These are phyloP conservation scores for Lophius americanus DNA, from an alignment of 2,797 vertebrate genomes.

Conservation along the genomic window DNA sequence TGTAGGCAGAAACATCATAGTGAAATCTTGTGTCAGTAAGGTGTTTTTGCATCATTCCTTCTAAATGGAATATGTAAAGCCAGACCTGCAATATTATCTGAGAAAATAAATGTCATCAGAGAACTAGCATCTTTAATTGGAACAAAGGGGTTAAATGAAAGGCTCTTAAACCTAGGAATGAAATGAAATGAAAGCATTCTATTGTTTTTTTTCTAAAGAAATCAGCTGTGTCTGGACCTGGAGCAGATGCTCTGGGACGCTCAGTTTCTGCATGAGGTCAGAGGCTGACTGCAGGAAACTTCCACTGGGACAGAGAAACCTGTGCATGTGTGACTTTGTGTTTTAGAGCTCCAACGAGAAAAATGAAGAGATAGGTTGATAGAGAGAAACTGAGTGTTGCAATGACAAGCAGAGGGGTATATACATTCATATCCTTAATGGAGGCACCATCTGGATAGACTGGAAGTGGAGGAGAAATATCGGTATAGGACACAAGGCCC, in stretches of 20 bases:
- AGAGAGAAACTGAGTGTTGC: neutral
- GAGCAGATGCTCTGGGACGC: slow-evolving; percentile 77
- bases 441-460: slow-evolving; percentile 45
- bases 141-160: too few relatives aligned
- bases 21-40: slow-evolving; percentile 1
- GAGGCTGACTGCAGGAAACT: slow-evolving; percentile 63
- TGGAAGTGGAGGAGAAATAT: slow-evolving; percentile 22
- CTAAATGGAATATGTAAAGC: neutral
- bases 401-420: slow-evolving; percentile 31
- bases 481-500: slow-evolving; percentile 32
- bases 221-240: slow-evolving; percentile 70
- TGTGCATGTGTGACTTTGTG: slow-evolving; percentile 10
- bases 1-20: slow-evolving; percentile 23
- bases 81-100: neutral
- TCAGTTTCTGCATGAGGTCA: slow-evolving; percentile 59
- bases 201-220: slow-evolving; percentile 76
- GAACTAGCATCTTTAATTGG: too few relatives aligned
- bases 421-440: slow-evolving; percentile 40
- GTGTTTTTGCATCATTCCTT: slow-evolving; percentile 3
- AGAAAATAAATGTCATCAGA: neutral
- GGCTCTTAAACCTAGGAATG: too few relatives aligned
- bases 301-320: slow-evolving; percentile 53
- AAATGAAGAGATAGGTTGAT: slow-evolving; percentile 12
- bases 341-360: slow-evolving; percentile 12
- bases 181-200: too few relatives aligned